Evolutionary conservation across 1,140 invertebrate species (phyloP), one percentile per base, ranked within the genome.

Genomic region (Doryteuthis pealeii): DNA sequence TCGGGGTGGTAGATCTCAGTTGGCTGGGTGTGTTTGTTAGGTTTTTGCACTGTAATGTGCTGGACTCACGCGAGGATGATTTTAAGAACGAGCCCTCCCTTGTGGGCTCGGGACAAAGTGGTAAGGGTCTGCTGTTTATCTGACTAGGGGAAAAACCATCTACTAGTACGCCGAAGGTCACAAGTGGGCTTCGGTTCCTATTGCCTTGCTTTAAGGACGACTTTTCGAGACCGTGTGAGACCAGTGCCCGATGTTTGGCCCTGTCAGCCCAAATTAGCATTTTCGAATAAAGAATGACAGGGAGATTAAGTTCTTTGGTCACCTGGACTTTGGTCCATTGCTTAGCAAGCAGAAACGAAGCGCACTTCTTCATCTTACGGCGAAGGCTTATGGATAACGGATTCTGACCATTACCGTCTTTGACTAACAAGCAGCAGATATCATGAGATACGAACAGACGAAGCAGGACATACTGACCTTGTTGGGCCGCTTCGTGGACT

Each of bases 321-420:
- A 85, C 77, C 8, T 79, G 79, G 4, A 87, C 79, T 70, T 82
- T 81, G 22, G 80, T 84, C 86, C 86, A 87, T 74, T 88, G 87
- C 70, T 87, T 86, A 6, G 85, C 83, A 1, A 88, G 73, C 1
- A 88, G 78, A 72, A 87, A 87, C 3, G 82, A 83, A n/a, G 86
- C 87, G 71, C 85, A 86, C 26, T 82, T 79, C 75, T 84, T 84
- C 26, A 83, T 77, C 32, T 81, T 79, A 26, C 82, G 79, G 28
- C 86, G 73, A 0, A 88, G 80, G 14, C 86, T 85, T 22, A 88
- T 80, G 71, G 86, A 85, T 12, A 88, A 72, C 10, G 86, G 82
- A 31, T 80, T 82, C 32, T 86, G 75, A 22, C 79, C 86, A 68
- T 84, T 71, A 10, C 84, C 86, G 71, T 88, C 84, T 71, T 84